Conservation (phyloP, 2,888 invertebrate genomes). For the Nebria salina region DNA sequence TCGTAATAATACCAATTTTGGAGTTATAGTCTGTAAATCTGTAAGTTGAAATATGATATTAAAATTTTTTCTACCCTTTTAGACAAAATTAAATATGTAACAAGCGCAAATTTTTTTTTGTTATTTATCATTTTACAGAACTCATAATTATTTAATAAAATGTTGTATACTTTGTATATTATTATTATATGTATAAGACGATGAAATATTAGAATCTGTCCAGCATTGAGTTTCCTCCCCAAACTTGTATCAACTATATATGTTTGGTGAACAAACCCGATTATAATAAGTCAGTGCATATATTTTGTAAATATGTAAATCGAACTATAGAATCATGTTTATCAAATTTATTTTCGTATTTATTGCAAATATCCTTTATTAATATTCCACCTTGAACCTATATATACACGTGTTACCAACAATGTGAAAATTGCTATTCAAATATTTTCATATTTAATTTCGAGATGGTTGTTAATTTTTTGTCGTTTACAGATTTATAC, state of each 20-base stretch:
- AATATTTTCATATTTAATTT: constrained; percentile 13
- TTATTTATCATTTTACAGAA: background rate
- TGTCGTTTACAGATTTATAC: background rate
- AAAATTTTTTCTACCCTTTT: too few species aligned
- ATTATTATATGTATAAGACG: background rate
- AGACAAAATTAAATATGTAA: too few species aligned
- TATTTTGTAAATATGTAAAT: constrained; percentile 20
- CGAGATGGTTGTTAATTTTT: background rate
- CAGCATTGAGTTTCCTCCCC: background rate
- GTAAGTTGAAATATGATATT: too few species aligned
- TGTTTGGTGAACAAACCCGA: background rate
- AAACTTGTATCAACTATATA: background rate
- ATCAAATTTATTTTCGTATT: constrained; percentile 9
- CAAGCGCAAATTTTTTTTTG: too few species aligned
- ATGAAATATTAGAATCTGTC: background rate
- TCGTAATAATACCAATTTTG: too few species aligned
- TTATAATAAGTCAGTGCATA: background rate
- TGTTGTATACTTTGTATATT: background rate
- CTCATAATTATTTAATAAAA: background rate
- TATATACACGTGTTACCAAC: background rate
- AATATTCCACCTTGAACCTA: constrained; percentile 6
- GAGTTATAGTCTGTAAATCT: too few species aligned
- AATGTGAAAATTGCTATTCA: constrained; percentile 17
- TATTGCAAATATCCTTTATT: constrained; percentile 6
- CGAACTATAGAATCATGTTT: constrained; percentile 10